These are phyloP conservation scores for Sciurus carolinensis DNA, from an alignment of 2,797 vertebrate species.

Conservation along the genomic window DNA sequence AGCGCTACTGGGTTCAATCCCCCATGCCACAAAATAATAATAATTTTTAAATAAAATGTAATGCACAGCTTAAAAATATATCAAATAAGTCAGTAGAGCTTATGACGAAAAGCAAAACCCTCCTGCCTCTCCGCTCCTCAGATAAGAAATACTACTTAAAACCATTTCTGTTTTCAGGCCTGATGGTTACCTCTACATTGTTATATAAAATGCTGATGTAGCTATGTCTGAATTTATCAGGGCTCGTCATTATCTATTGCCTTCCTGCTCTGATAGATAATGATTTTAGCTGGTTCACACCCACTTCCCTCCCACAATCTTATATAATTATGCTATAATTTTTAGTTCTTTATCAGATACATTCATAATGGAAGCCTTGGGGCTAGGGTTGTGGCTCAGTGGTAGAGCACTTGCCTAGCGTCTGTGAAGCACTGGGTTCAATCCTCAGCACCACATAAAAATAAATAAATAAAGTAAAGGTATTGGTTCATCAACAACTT, in stretches of 20 bases:
- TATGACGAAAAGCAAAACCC: conserved; percentile 12
- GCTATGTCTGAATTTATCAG: conserved; percentile 4
- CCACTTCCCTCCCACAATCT: not conserved
- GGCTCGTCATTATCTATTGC: conserved; percentile 18
- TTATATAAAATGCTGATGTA: conserved; percentile 13
- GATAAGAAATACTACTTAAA: not conserved
- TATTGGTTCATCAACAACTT: no score
- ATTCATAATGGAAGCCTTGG: not conserved
- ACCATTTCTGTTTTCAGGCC: not conserved
- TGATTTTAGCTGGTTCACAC: not conserved
- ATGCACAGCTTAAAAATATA: not conserved
- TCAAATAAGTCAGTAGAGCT: not conserved
- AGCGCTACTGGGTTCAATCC: no score
- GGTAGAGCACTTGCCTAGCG: no score
- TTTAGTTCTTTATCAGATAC: not conserved
- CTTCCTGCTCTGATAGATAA: conserved; percentile 26
- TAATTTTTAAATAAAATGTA: not conserved
- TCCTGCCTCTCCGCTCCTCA: not conserved
- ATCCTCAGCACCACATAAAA: no score
- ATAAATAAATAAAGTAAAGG: no score
- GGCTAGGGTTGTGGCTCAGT: no score
- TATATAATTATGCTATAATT: conserved; percentile 10
- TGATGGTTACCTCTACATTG: not conserved
- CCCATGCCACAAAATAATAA: not conserved
- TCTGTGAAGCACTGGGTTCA: no score